Base-by-base conservation (phyloP, 2,888 invertebrate species). In the Leucoma salicis region DNA sequence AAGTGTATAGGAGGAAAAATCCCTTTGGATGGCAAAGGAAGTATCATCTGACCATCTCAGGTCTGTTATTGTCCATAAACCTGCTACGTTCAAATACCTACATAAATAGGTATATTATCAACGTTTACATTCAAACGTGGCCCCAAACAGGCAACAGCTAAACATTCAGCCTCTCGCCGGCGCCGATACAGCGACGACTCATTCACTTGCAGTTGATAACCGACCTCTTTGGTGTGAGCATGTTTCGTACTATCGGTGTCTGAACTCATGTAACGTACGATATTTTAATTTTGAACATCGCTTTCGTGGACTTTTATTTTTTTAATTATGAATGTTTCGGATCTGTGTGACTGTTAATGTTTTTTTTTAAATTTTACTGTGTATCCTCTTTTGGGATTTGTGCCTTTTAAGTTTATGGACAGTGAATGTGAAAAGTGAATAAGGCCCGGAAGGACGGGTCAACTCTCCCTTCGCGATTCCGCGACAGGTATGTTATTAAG, bases 381-480 rank as follows among this genome's bases (percentile, higher is more conserved):
- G 40, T 49, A 39, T 48, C 55, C 55, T 41, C 25, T 31, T 40
- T 49, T 46, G 42, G 57, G 39, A 49, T 53, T 54, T 54, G 27
- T 31, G 25, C 35, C 40, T 46, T 51, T 46, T 40, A 44, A 58
- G 61, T 61, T 57, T 35, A 42, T 51, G 46, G 57, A 68, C 53
- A 69, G 74, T 76, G 74, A 63, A 69, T 77, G 83, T 80, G 80
- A 80, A 75, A 75, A 74, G 69, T 74, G 72, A 72, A 74, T 71
- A 70, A 63, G 52, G 61, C 66, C 75, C 76, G 75, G 71, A 75
- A 75, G 72, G 74, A 73, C 78, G 74, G 78, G 76, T 76, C 68
- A 50, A 54, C 69, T 70, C 74, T 74, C 70, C 75, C 68, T 75
- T 65, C 63, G 67, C 52, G 57, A 63, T 78, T 76, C 72, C 63